A percentile compares a stretch with the other conserved stretches of the same genome.
phyloP scores from a whole-genome alignment of 1,140 invertebrate genomes.

The Platyscapa corneri region DNA sequence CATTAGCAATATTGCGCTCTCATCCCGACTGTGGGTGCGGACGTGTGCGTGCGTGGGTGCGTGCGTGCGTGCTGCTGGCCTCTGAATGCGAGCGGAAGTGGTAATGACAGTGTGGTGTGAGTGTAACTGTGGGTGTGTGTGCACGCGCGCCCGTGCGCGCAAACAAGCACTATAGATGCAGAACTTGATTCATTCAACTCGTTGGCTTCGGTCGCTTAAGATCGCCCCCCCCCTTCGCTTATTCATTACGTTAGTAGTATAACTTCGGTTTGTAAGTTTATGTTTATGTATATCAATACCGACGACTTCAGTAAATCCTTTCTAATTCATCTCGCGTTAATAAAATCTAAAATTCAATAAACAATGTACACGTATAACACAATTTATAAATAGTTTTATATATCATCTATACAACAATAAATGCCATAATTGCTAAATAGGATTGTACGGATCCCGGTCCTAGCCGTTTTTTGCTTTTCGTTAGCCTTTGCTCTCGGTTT shows the following conservation, averaged over 20 bases:
- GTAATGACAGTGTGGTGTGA: no score
- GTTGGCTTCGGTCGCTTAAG: not conserved
- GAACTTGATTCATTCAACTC: constrained; percentile 22
- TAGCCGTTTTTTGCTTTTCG: constrained; percentile 36
- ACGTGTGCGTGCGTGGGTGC: no score
- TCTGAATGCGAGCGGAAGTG: no score
- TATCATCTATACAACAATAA: constrained; percentile 65
- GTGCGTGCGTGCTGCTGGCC: no score
- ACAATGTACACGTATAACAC: constrained; percentile 70
- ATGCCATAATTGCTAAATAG: constrained; percentile 57
- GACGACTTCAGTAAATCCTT: constrained; percentile 23
- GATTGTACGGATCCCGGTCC: constrained; percentile 46
- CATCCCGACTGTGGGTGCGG: constrained; percentile 54
- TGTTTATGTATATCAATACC: constrained; percentile 30
- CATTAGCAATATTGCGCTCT: constrained; percentile 59
- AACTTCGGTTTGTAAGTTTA: constrained; percentile 23
- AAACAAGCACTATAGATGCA: constrained; percentile 33
- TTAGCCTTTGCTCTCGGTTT: constrained; percentile 34
- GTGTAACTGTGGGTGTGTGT: no score
- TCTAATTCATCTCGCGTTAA: constrained; percentile 53
- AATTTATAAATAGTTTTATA: constrained; percentile 66
- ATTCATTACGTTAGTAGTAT: not conserved
- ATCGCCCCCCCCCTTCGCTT: not conserved
- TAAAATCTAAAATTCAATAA: constrained; percentile 71
- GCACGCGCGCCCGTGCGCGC: not conserved